These are phyloP conservation scores for Aporrectodea caliginosa DNA, from an alignment of 1,140 invertebrate genomes.

Conservation along the genomic window DNA sequence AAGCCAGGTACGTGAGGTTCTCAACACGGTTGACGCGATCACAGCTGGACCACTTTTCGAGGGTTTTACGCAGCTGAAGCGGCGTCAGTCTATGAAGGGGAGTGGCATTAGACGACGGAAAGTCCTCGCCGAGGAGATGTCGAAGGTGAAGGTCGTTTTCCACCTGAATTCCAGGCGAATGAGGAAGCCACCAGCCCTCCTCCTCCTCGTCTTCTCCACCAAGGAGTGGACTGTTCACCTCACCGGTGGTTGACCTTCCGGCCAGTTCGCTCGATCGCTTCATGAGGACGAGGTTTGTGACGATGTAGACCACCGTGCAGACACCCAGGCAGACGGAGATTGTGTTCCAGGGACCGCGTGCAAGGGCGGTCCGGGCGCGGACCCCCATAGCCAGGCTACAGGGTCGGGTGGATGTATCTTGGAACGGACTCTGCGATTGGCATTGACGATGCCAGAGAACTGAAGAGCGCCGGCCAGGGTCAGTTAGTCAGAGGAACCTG, in stretches of 20 bases:
- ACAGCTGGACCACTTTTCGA: background rate
- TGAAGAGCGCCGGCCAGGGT: no score
- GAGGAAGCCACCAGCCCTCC: background rate
- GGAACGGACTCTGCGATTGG: no score
- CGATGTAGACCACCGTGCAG: background rate
- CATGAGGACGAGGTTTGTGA: background rate
- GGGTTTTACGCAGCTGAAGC: background rate
- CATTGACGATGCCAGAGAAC: no score
- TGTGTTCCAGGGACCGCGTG: background rate
- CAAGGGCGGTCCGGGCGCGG: background rate
- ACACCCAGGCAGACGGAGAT: background rate
- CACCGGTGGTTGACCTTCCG: background rate
- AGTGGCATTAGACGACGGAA: background rate
- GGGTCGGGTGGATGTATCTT: no score
- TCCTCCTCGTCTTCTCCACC: background rate
- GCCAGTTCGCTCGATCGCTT: background rate
- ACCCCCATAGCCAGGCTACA: no score
- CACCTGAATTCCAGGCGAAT: background rate
- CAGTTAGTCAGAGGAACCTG: no score
- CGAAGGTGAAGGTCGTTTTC: background rate
- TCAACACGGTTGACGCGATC: background rate
- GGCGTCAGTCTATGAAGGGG: background rate
- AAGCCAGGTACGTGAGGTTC: conserved; percentile 43
- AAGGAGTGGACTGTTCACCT: background rate
- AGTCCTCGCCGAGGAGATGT: background rate